Conservation (phyloP, 2,888 invertebrate species). For the Oscheius sp. region DNA sequence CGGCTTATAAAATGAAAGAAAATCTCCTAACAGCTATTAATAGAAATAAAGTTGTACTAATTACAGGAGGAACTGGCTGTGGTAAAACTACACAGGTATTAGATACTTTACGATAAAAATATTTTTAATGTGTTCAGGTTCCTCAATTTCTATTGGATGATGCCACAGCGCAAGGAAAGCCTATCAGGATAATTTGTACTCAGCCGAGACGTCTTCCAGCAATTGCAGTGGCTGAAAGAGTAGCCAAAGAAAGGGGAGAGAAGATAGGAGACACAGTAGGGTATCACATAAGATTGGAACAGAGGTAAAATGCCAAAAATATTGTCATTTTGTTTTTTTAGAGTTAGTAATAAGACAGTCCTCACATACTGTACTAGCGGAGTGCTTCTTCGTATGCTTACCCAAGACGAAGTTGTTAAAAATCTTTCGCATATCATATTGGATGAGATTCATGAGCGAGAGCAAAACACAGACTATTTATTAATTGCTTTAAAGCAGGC, state of each 20-base stretch:
- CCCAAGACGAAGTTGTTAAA: conserved; percentile 79
- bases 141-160: conserved; percentile 90
- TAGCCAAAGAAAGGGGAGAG: conserved; percentile 86
- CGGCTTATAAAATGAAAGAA: conserved; percentile 41
- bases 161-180: conserved; percentile 75
- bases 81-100: conserved; percentile 65
- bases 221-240: conserved; percentile 86
- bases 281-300: conserved; percentile 90
- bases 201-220: conserved; percentile 90
- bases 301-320: conserved; percentile 73
- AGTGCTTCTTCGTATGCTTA: conserved; percentile 85
- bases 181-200: conserved; percentile 87
- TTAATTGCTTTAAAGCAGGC: conserved; percentile 79
- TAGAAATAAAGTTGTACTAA: conserved; percentile 43
- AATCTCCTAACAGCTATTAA: conserved; percentile 48
- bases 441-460: conserved; percentile 95
- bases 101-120: background rate
- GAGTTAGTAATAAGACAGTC: conserved; percentile 82
- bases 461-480: conserved; percentile 90
- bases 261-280: conserved; percentile 83
- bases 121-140: conserved; percentile 75
- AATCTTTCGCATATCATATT: conserved; percentile 81
- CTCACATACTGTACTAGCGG: conserved; percentile 92
- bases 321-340: conserved; percentile 63
- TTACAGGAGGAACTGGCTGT: conserved; percentile 65